These are phyloP conservation scores for Hartigia nigra DNA, from an alignment of 2,888 invertebrate genomes.

Conservation along the genomic window DNA sequence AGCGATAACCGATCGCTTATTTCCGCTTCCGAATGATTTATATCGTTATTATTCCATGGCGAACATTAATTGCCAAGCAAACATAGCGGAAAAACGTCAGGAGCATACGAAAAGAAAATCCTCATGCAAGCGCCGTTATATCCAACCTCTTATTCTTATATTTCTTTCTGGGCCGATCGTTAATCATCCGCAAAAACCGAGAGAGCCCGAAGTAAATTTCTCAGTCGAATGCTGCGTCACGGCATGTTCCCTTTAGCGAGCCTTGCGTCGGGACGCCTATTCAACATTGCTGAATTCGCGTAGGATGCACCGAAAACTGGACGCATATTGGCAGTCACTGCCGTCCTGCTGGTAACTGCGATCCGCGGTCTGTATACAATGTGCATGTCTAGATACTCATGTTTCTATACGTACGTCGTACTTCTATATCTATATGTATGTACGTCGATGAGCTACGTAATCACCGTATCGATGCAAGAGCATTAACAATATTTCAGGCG, in stretches of 20 bases:
- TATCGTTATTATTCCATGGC: conserved; percentile 49
- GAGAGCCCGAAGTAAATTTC: conserved; percentile 44
- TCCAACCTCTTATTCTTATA: conserved; percentile 24
- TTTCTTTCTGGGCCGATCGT: conserved; percentile 42
- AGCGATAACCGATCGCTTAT: not conserved
- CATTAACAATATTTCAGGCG: conserved; percentile 50
- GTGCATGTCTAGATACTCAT: not conserved
- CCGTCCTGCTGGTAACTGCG: not conserved
- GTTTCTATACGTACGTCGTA: too few relatives aligned
- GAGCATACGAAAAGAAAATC: conserved; percentile 51
- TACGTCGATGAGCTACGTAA: not conserved
- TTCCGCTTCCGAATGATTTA: conserved; percentile 45
- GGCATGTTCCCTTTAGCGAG: conserved; percentile 19
- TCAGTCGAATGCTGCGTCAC: conserved; percentile 48
- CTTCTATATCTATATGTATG: not conserved
- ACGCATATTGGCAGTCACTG: not conserved
- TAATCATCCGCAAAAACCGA: conserved; percentile 56
- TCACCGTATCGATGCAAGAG: conserved; percentile 20
- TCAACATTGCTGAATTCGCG: not conserved
- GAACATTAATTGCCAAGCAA: conserved; percentile 60
- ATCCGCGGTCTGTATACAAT: not conserved
- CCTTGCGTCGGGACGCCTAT: not conserved
- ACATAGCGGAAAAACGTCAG: conserved; percentile 60
- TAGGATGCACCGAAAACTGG: not conserved
- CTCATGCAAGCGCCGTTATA: conserved; percentile 31